These are phyloP conservation scores for Electrona antarctica DNA, from an alignment of 2,113 vertebrate genomes.

Conservation along the genomic window DNA sequence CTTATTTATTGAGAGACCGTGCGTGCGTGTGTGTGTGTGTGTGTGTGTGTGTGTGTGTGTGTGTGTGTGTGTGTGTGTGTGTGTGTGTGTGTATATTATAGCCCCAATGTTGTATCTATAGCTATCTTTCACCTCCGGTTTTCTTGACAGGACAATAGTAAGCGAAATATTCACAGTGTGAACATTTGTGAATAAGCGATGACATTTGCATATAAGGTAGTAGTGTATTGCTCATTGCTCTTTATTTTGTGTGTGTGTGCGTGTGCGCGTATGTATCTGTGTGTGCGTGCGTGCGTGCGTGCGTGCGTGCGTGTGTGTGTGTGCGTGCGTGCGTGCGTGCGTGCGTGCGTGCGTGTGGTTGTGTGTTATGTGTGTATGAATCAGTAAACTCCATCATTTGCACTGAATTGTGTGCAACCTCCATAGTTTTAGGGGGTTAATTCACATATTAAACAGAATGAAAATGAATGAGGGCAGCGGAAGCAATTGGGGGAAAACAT, in stretches of 20 bases:
- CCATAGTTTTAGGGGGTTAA: no score
- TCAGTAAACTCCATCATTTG: no score
- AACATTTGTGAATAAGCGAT: background rate
- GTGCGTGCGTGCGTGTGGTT: background rate
- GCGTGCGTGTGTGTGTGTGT: background rate
- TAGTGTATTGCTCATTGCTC: background rate
- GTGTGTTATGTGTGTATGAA: no score
- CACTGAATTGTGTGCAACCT: no score
- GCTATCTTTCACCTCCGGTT: background rate
- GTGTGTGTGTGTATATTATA: background rate
- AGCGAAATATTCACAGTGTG: background rate
- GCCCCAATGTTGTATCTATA: background rate
- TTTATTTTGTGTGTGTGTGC: background rate
- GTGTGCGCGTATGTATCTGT: background rate
- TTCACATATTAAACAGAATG: no score
- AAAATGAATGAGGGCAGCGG: no score
- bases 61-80: background rate
- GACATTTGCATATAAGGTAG: background rate
- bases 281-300: background rate
- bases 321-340: background rate
- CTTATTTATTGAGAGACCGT: no score
- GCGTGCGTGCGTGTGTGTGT: background rate
- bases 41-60: conserved; percentile 10
- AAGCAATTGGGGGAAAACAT: no score
- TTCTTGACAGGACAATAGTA: background rate